These are phyloP conservation scores for Ceyx melanurus DNA, from an alignment of 2,113 vertebrate genomes.

Conservation along the genomic window DNA sequence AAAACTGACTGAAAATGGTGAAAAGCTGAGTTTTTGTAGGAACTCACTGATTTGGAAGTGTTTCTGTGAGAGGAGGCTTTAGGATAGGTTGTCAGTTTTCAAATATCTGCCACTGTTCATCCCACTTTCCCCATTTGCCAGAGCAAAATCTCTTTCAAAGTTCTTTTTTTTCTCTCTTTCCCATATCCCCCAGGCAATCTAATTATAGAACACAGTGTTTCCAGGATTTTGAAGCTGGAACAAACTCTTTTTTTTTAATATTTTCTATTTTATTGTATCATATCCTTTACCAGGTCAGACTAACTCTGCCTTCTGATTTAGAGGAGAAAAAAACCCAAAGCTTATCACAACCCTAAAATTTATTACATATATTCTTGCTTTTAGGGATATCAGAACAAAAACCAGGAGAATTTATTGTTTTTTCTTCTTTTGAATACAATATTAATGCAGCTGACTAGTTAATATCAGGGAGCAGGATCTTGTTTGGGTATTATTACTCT, in stretches of 20 bases:
- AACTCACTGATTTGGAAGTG: not conserved
- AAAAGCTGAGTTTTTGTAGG: not conserved
- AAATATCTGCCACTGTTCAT: not conserved
- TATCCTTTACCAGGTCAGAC: not conserved
- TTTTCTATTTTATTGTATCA: not conserved
- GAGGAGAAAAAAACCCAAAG: not conserved
- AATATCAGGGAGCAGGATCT: not conserved
- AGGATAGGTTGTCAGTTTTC: not conserved
- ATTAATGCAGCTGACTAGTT: not conserved
- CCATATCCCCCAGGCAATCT: not conserved
- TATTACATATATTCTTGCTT: not conserved
- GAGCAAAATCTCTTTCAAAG: not conserved
- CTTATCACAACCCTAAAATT: not conserved
- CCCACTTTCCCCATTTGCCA: not conserved
- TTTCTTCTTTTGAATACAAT: not conserved
- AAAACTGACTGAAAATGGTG: not conserved
- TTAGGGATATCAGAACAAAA: not conserved
- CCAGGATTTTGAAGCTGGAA: not conserved
- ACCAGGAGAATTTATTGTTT: not conserved
- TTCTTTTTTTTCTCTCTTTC: not conserved
- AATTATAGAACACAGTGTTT: not conserved
- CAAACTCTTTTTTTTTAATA: not conserved
- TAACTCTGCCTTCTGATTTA: not conserved
- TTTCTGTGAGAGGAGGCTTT: not conserved
- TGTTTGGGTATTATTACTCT: not conserved